A percentile compares a stretch with the other conserved stretches of the same genome.
phyloP scores from a whole-genome alignment of 1,140 invertebrate species.

The Drosophila takahashii region DNA sequence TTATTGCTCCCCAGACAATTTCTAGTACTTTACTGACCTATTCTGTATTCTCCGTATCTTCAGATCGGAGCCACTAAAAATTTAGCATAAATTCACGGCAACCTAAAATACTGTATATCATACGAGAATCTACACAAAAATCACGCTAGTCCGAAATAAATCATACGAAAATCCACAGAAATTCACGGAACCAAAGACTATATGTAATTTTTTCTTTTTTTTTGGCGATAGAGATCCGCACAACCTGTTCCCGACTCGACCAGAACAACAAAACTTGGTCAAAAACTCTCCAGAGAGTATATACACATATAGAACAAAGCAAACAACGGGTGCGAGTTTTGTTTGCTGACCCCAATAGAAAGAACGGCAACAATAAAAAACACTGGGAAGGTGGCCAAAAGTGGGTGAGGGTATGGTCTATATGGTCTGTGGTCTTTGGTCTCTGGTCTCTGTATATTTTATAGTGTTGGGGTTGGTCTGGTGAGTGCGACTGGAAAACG shows the following conservation, averaged over 20 bases:
- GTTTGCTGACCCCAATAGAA: slow-evolving; percentile 18
- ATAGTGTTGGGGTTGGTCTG: slow-evolving; percentile 45
- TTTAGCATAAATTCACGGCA: neutral
- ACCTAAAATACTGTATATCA: neutral
- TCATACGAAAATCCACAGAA: slow-evolving; percentile 13
- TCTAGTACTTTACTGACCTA: neutral
- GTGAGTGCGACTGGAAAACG: slow-evolving; percentile 47
- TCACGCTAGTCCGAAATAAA: slow-evolving; percentile 14
- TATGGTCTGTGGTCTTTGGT: slow-evolving; percentile 1
- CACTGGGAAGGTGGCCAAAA: slow-evolving; percentile 9
- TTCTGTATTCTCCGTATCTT: neutral
- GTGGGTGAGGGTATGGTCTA: slow-evolving; percentile 13
- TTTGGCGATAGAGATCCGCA: slow-evolving; percentile 9
- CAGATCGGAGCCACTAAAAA: neutral
- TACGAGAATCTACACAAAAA: slow-evolving; percentile 2
- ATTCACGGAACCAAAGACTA: slow-evolving; percentile 7
- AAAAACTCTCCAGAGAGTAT: slow-evolving; percentile 30
- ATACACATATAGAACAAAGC: slow-evolving; percentile 15
- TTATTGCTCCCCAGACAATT: neutral
- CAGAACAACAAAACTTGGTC: slow-evolving; percentile 25
- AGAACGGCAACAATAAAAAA: slow-evolving; percentile 1
- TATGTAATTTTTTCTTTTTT: neutral
- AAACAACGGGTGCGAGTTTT: slow-evolving; percentile 10
- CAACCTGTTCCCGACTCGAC: slow-evolving; percentile 12
- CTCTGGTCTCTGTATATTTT: slow-evolving; percentile 2